These are phyloP conservation scores for Pectinophora gossypiella DNA, from an alignment of 1,140 invertebrate genomes.

Conservation along the genomic window DNA sequence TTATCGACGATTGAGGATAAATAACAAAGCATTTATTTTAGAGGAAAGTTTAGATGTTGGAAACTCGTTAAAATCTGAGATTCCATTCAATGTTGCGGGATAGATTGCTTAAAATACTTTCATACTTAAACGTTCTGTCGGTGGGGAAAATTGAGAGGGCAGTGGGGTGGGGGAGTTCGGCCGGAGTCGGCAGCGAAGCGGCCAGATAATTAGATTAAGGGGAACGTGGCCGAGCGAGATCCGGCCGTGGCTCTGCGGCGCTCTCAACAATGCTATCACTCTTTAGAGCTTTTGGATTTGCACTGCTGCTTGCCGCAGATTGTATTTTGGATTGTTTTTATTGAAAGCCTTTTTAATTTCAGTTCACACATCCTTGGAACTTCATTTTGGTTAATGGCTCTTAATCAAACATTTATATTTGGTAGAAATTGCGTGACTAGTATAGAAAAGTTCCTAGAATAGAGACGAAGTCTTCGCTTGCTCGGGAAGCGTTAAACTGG, in stretches of 20 bases:
- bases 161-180: conserved; percentile 39
- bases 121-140: conserved; percentile 32
- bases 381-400: neutral
- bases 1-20: neutral
- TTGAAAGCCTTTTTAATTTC: neutral
- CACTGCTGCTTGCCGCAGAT: conserved; percentile 34
- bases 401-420: too few relatives aligned
- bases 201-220: conserved; percentile 68
- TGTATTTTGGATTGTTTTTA: conserved; percentile 23
- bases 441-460: too few relatives aligned
- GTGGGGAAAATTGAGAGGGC: conserved; percentile 30
- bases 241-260: conserved; percentile 20
- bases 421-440: too few relatives aligned
- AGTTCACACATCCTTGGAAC: neutral
- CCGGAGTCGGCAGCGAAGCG: conserved; percentile 47
- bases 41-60: neutral
- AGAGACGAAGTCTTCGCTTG: too few relatives aligned
- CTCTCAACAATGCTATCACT: conserved; percentile 48
- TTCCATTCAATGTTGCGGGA: conserved; percentile 25
- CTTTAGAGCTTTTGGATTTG: conserved; percentile 49
- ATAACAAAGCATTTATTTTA: neutral
- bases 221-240: conserved; percentile 46
- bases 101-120: conserved; percentile 40
- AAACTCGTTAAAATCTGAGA: conserved; percentile 23
- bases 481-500: neutral